Percentiles rank a stretch among this genome's conserved stretches.
Evolutionary conservation across 1,140 invertebrate species (phyloP).

Genomic region (Halictus rubicundus): DNA sequence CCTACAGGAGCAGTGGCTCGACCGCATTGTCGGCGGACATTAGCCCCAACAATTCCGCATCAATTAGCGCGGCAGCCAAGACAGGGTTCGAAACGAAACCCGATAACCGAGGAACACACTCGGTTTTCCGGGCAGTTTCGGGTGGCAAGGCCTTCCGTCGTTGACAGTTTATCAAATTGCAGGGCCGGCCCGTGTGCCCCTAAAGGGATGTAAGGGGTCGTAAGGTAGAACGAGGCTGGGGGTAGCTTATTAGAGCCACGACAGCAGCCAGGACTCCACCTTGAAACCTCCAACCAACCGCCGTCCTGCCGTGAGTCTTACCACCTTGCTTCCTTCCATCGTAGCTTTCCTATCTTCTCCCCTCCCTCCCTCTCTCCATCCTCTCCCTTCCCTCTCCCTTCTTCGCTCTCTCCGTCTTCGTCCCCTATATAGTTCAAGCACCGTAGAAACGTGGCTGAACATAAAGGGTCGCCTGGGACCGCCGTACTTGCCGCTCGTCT

Average conservation of each 20-base stretch:
- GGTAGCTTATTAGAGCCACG: slow-evolving; percentile 68
- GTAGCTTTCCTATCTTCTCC: slow-evolving; percentile 44
- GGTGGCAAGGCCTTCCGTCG: slow-evolving; percentile 40
- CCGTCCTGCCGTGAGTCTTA: slow-evolving; percentile 63
- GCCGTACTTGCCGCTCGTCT: slow-evolving; percentile 66
- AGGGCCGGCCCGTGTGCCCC: slow-evolving; percentile 48
- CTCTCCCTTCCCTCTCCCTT: not conserved
- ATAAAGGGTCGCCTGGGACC: slow-evolving; percentile 65
- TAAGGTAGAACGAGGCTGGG: slow-evolving; percentile 64
- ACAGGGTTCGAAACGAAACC: slow-evolving; percentile 23
- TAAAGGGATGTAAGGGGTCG: slow-evolving; percentile 66
- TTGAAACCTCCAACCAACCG: slow-evolving; percentile 68
- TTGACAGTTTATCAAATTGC: slow-evolving; percentile 70
- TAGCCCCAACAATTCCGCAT: not conserved
- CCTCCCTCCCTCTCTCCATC: not conserved
- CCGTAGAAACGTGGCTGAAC: slow-evolving; percentile 55
- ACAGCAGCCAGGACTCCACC: slow-evolving; percentile 62
- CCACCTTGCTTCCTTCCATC: slow-evolving; percentile 66
- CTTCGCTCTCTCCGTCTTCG: not conserved
- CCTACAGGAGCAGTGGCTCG: not conserved
- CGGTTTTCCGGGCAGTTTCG: slow-evolving; percentile 48
- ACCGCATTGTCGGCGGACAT: not conserved
- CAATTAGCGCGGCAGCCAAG: slow-evolving; percentile 4
- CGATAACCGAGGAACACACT: slow-evolving; percentile 35
- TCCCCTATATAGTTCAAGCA: slow-evolving; percentile 47